Base-by-base conservation (phyloP, 2,113 vertebrate genomes). In the Dissostichus mawsoni region DNA sequence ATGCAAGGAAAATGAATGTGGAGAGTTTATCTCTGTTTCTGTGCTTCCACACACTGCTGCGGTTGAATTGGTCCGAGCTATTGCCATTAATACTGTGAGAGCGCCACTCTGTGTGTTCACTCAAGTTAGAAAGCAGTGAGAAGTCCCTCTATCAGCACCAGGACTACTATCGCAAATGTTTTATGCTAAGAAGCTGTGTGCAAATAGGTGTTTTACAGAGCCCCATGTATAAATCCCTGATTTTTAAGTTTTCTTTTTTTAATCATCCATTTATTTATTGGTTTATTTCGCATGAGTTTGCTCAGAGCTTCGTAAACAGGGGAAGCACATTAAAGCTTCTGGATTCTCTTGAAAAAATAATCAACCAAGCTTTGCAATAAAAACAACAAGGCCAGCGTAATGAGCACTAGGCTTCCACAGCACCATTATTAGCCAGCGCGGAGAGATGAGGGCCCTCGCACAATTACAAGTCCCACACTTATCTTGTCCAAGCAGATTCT, bases 401-500 rank as follows among this genome's bases (percentile, higher is more conserved):
- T 89, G 89, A 93, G 89, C 88, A 85, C 72, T 61, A 87, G 87
- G 79, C 88, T 85, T 93, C 83, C 81, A 78, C 79, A 55, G 87
- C 80, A 68, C 78, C 81, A 90, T 94, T 92, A 94, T 93, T 89
- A 91, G 85, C 87, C 81, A 48, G 29, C 20, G 75, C 52, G 58
- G 76, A 65, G 78, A 90, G 88, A 92, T 90, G 91, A 94, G 84
- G 85, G 80, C 74, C 72, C 88, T 90, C 29, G 66, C 87, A 92
- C 87, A 91, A 92, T 93, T 92, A 91, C 90, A 77, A 90, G 89
- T 87, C 82, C 83, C 20, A 53, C 84, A 92, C 92, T 94, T 94
- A 93, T 94, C 91, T 93, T 85, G 91, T 90, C 74, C 47, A 73
- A 87, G 83, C 91, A 93, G 90, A 92, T 93, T 86, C 86, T 89